Evolutionary conservation across 2,888 invertebrate genomes (phyloP).

Genomic region (Odontomyia ornata): DNA sequence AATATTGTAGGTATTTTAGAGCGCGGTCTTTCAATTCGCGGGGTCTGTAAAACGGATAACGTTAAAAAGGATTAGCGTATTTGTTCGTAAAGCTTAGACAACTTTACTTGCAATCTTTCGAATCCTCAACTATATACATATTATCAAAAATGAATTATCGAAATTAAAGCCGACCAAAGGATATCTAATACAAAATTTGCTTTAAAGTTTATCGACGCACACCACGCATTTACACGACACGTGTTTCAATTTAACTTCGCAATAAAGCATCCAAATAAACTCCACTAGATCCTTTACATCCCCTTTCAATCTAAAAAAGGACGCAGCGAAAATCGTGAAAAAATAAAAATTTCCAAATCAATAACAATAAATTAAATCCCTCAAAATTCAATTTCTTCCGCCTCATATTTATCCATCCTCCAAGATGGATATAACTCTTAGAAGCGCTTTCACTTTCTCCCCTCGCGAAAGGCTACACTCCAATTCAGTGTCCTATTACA

Average conservation of each 20-base stretch:
- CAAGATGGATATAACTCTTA: slow-evolving; percentile 1
- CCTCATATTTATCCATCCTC: slow-evolving; percentile 32
- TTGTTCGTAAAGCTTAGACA: too few species aligned
- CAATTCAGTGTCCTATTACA: neutral
- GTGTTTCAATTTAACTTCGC: slow-evolving; percentile 33
- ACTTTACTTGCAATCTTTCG: too few species aligned
- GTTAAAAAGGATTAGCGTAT: too few species aligned
- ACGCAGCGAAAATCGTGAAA: too few species aligned
- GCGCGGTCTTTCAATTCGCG: too few species aligned
- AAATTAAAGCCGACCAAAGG: too few species aligned
- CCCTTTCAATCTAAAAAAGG: neutral
- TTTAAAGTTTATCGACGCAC: neutral
- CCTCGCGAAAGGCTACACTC: neutral
- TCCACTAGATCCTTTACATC: neutral
- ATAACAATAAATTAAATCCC: slow-evolving; percentile 42
- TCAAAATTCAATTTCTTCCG: slow-evolving; percentile 39
- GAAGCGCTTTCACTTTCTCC: slow-evolving; percentile 6
- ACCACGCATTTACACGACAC: neutral
- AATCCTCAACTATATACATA: too few species aligned
- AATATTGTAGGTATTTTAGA: too few species aligned
- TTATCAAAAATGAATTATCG: too few species aligned
- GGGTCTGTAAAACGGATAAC: too few species aligned
- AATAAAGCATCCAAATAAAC: slow-evolving; percentile 11
- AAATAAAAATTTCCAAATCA: neutral
- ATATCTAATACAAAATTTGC: too few species aligned